Evolutionary conservation across 2,797 vertebrate species (phyloP), one percentile per base, ranked within the genome.

Genomic region (Micrastur ruficollis): DNA sequence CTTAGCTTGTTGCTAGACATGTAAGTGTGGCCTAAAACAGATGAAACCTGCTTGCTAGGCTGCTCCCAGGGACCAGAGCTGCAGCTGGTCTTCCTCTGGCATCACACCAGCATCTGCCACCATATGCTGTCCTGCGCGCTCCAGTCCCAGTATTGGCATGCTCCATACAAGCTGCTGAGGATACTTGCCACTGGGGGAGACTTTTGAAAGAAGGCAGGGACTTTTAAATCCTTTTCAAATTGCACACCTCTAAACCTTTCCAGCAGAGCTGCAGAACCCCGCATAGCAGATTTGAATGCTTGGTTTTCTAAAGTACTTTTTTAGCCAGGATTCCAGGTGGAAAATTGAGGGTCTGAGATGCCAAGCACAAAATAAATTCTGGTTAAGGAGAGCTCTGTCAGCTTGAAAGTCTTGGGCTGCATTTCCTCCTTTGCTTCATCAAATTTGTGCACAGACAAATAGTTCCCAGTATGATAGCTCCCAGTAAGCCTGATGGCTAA

Each of bases 111-210:
- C 1, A 1, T 27, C 56, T 75, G 27, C 32, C 1, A 1, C 23
- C 2, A 0, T 36, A 29, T 40, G 47, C 16, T 19, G 8, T 56
- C 55, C 42, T 42, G 26, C 1, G 1, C 12, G 11, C 40, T 58
- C 31, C 4, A 0, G 22, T 42, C 34, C 29, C 3, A 0, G 11
- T 13, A 10, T 14, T 2, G 1, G 31, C 4, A 0, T 22, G 25
- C 21, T 67, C 32, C 40, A 66, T 36, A 65, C 25, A 7, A 0
- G 0, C 19, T 27, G 38, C 34, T 67, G 58, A 18, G 16, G 31
- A 40, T 42, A 56, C 5, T 34, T 75, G 42, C 14, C 1, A 0
- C 52, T 56, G 34, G 6, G n/a, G 22, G 20, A 87, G 49, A 27
- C 53, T 72, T 80, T 23, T 67, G 22, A 66, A 58, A 72, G 44